Base-by-base conservation (phyloP, 2,797 vertebrate species). In the Gallinago stenura region DNA sequence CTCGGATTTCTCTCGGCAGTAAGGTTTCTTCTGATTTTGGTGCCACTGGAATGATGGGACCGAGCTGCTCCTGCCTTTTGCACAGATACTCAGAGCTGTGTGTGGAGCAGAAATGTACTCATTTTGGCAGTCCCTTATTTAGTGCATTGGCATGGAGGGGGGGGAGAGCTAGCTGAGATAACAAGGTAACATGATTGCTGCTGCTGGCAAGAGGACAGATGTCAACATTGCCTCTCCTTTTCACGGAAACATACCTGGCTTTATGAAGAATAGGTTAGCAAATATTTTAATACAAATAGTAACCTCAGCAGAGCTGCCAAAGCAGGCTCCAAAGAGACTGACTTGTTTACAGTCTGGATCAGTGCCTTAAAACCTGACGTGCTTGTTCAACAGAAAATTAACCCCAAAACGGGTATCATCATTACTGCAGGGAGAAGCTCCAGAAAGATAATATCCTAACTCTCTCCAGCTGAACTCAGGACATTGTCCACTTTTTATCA, bases 351-450 rank as follows among this genome's bases (percentile, higher is more conserved):
- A 91, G 72, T 87, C 92, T 97, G 89, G 96, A 96, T 78, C 37
- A 31, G 58, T 96, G 96, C 96, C 95, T 95, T 90, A 94, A 96
- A 97, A 94, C 78, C 89, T 83, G 96, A 89, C 30, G 15, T 97
- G 92, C 92, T 97, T 97, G 96, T 96, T 96, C 95, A 94, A 95
- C 84, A 97, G 91, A 97, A 97, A 95, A 96, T 97, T 95, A 94
- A 95, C 85, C 94, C 93, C 60, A 76, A 94, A 96, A 87, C 70
- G 85, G 84, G 83, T 94, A 94, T 96, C 81, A 83, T 69, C 88
- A 68, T 95, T 82, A 88, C 86, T 76, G 81, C 73, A 87, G 65
- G 81, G 83, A 84, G 70, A 89, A 85, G 83, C 70, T 85, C 83
- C 77, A 93, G 88, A 89, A 91, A 84, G 95, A 91, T 85, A 96